Percentiles rank a stretch among this genome's conserved stretches.
phyloP scores from a whole-genome alignment of 2,888 invertebrate genomes.

The Parascotia fuliginaria region DNA sequence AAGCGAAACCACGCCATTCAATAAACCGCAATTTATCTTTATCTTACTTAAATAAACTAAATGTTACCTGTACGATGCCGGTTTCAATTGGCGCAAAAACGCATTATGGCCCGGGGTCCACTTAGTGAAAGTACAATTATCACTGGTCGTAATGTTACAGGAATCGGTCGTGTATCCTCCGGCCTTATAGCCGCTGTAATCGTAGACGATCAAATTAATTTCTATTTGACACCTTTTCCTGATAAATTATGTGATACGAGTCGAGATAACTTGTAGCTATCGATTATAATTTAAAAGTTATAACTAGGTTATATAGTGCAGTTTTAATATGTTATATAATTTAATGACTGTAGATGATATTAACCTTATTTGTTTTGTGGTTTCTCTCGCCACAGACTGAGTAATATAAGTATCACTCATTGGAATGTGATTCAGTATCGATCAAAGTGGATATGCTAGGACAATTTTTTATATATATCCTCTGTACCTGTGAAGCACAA shows the following conservation, averaged over 20 bases:
- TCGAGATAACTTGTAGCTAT: not conserved
- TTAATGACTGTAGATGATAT: too few species aligned
- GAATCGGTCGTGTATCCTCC: slow-evolving; percentile 39
- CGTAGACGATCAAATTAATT: slow-evolving; percentile 51
- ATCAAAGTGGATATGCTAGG: too few species aligned
- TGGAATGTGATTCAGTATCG: too few species aligned
- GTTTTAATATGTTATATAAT: too few species aligned
- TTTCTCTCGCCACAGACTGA: too few species aligned
- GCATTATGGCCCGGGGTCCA: slow-evolving; percentile 35
- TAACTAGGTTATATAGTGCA: too few species aligned
- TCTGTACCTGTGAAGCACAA: too few species aligned
- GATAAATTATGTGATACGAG: slow-evolving; percentile 29
- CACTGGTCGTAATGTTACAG: slow-evolving; percentile 36
- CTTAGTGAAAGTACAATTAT: slow-evolving; percentile 52
- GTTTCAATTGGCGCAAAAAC: slow-evolving; percentile 37
- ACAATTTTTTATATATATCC: too few species aligned
- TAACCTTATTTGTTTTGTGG: too few species aligned
- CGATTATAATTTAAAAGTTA: slow-evolving; percentile 2
- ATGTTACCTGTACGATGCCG: slow-evolving; percentile 26
- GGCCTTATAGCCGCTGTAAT: slow-evolving; percentile 46
- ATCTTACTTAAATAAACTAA: slow-evolving; percentile 37
- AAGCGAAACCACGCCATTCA: not conserved
- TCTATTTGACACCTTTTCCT: slow-evolving; percentile 49
- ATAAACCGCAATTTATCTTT: slow-evolving; percentile 7
- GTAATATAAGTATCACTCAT: too few species aligned